Percentiles rank a stretch among this genome's conserved stretches.
Conservation (phyloP, 2,888 invertebrate species). For the Meiosimyza decipiens region DNA sequence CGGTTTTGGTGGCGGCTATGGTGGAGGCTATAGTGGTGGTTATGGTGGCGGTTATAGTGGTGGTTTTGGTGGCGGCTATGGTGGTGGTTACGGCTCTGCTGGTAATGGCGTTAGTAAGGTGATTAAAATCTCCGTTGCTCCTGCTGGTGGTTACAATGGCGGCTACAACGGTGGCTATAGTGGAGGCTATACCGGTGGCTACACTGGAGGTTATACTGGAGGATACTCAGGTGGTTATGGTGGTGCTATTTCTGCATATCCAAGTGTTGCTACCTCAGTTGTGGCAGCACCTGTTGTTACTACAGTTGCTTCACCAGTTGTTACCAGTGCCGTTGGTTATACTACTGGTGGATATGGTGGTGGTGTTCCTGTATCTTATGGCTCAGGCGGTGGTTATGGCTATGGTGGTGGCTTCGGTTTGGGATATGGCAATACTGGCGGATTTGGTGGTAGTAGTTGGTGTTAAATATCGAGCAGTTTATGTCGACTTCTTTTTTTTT, state of each 20-base stretch:
- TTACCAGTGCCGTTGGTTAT: conserved; percentile 19
- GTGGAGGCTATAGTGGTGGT: conserved; percentile 36
- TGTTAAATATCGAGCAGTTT: neutral
- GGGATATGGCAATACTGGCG: conserved; percentile 46
- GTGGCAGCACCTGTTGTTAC: conserved; percentile 18
- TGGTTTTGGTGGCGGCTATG: conserved; percentile 37
- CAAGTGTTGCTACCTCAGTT: conserved; percentile 4
- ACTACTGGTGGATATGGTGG: conserved; percentile 31
- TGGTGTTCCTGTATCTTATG: conserved; percentile 46
- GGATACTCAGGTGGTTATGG: conserved; percentile 27
- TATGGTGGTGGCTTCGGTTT: conserved; percentile 49
- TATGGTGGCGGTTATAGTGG: conserved; percentile 33
- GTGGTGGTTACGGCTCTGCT: conserved; percentile 35
- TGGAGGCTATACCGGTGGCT: conserved; percentile 38
- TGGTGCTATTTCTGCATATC: conserved; percentile 29
- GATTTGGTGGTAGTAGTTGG: conserved; percentile 33
- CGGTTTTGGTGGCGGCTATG: conserved; percentile 33
- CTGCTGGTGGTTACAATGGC: conserved; percentile 40
- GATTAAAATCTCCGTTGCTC: conserved; percentile 6
- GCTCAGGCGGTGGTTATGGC: conserved; percentile 50
- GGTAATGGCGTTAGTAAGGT: conserved; percentile 9
- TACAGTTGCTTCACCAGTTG: neutral
- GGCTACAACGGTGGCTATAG: conserved; percentile 45
- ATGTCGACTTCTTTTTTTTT: too few relatives aligned
- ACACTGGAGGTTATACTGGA: conserved; percentile 32